Percentiles rank a stretch among this genome's conserved stretches.
Evolutionary conservation across 2,888 invertebrate genomes (phyloP).

Genomic region (Frankliniella intonsa): DNA sequence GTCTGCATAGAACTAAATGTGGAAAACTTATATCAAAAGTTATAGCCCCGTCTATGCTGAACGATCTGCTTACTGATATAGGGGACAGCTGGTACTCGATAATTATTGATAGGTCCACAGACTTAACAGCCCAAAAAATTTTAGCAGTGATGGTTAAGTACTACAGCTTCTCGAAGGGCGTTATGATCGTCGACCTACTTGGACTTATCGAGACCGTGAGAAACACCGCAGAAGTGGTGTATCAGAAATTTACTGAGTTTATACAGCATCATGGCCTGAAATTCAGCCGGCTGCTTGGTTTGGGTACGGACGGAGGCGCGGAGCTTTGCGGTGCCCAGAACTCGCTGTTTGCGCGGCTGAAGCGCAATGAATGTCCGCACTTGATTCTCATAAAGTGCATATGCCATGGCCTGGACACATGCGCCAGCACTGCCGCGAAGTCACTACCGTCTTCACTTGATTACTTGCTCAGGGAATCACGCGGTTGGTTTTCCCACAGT

Average conservation of each 20-base stretch:
- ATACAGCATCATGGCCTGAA: background rate
- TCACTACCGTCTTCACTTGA: background rate
- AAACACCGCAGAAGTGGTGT: background rate
- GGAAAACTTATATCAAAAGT: background rate
- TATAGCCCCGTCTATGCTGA: background rate
- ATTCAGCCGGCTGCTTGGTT: background rate
- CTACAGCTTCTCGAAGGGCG: background rate
- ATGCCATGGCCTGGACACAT: background rate
- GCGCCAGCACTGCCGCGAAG: background rate
- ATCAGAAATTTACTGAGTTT: background rate
- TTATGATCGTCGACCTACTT: background rate
- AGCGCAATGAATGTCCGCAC: background rate
- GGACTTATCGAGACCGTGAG: background rate
- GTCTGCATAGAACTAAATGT: too few species aligned
- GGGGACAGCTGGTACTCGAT: slow-evolving; percentile 38
- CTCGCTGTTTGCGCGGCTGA: background rate
- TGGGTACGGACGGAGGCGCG: background rate
- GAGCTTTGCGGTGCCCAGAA: background rate
- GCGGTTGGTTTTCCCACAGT: background rate
- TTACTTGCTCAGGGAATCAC: background rate
- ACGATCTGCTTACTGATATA: slow-evolving; percentile 28
- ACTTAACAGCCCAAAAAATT: slow-evolving; percentile 35
- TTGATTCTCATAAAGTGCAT: background rate
- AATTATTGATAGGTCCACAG: slow-evolving; percentile 40
- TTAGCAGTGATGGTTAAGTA: background rate